Base-by-base conservation (phyloP, 2,797 vertebrate genomes). In the Meriones psammophilus region DNA sequence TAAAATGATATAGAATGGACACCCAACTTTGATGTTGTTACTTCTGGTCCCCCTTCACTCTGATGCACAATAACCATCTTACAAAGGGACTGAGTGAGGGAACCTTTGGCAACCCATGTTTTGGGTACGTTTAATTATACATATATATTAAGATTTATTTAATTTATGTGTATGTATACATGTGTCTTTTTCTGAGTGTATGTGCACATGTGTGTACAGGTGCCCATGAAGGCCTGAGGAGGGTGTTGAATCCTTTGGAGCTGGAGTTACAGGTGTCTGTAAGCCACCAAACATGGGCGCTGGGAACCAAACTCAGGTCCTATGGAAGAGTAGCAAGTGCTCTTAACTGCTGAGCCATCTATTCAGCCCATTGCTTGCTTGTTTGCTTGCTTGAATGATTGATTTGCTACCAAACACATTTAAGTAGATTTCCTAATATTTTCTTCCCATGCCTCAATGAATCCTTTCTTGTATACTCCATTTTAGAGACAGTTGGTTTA, bases 391-490 rank as follows among this genome's bases (percentile, higher is more conserved):
- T 66, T 66, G 50, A 42, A 42, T 42, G 42, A 42, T 42, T 42
- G 42, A 42, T 73, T n/a, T 36, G 68, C 28, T 42, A 58, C 50
- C 5, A 88, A 84, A 91, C 33, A 78, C n/a, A 86, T 81, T 91
- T 64, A 91, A 90, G 80, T 39, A 64, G 10, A 68, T 84, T 30
- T 58, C 89, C 42, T 93, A 76, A 69, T 80, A 78, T 93, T 92
- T 87, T 94, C 50, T 97, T 89, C 42, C 73, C 17, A 66, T 3
- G 46, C 36, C 18, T 94, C 80, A 78, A 1, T 60, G 39, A 78
- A 86, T 91, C 36, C 2, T 76, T 84, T 81, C 42, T 8, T 58
- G 30, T 66, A 46, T 46, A 30, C 4, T 33, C 5, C 20, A 84
- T 79, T 96, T 89, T 90, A 18, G 66, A 90, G 64, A 88, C 24